Conservation (phyloP, 1,140 invertebrate species). For the Drusus annulatus region DNA sequence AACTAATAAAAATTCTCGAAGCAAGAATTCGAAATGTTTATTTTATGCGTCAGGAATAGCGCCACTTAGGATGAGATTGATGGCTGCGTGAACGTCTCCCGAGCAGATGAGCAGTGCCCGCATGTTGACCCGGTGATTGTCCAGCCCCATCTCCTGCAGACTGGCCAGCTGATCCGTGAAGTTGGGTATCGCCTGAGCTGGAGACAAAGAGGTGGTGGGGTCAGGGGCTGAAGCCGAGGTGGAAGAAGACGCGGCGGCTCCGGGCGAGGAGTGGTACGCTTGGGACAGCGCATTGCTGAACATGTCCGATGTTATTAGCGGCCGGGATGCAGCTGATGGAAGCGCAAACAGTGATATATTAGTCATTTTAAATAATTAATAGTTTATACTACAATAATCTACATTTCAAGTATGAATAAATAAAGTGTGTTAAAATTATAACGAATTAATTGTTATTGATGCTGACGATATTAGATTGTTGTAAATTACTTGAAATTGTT, state of each 20-base stretch:
- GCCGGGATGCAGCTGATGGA: slow-evolving; percentile 36
- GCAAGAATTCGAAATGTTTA: too few species aligned
- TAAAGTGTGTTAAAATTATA: too few species aligned
- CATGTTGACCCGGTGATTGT: slow-evolving; percentile 66
- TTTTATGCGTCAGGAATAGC: slow-evolving; percentile 59
- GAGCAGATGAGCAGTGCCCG: slow-evolving; percentile 66
- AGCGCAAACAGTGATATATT: background rate
- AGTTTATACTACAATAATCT: too few species aligned
- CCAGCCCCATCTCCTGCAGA: slow-evolving; percentile 69
- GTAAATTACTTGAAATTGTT: too few species aligned
- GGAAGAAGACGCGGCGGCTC: slow-evolving; percentile 18
- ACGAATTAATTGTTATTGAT: too few species aligned
- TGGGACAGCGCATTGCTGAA: slow-evolving; percentile 67
- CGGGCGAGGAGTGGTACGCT: slow-evolving; percentile 58
- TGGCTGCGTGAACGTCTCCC: slow-evolving; percentile 69
- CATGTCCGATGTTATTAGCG: slow-evolving; percentile 67
- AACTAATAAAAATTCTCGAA: too few species aligned
- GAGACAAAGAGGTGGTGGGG: background rate
- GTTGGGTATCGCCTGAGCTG: slow-evolving; percentile 7
- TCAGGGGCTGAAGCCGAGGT: background rate
- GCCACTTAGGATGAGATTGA: slow-evolving; percentile 68
- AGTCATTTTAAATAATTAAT: too few species aligned
- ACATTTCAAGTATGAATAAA: too few species aligned
- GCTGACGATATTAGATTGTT: too few species aligned
- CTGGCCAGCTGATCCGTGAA: slow-evolving; percentile 60